These are phyloP conservation scores for Drosophila kurseongensis DNA, from an alignment of 1,140 invertebrate genomes.

Conservation along the genomic window DNA sequence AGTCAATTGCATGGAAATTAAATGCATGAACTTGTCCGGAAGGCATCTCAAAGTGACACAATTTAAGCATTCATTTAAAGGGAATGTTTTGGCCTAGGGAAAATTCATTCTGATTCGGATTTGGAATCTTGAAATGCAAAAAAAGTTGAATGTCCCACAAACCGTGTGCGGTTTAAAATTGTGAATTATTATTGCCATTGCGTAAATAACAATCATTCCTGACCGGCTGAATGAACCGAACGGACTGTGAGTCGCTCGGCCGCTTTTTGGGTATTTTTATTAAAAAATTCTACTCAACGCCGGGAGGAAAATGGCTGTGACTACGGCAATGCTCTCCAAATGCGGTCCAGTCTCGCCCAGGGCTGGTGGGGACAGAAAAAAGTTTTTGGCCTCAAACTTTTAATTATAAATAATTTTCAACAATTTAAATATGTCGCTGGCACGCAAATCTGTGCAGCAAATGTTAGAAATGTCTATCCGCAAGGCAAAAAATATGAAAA, in stretches of 20 bases:
- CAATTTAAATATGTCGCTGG: slow-evolving; percentile 82
- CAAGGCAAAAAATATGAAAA: slow-evolving; percentile 27
- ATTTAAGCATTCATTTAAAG: slow-evolving; percentile 16
- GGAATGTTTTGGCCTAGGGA: background rate
- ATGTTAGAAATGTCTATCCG: slow-evolving; percentile 57
- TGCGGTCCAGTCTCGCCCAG: slow-evolving; percentile 24
- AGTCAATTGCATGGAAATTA: slow-evolving; percentile 53
- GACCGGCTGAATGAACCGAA: slow-evolving; percentile 26
- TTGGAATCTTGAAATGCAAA: slow-evolving; percentile 64
- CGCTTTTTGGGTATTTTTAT: slow-evolving; percentile 65
- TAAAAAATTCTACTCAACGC: slow-evolving; percentile 59
- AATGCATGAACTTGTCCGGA: slow-evolving; percentile 35
- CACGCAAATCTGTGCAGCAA: slow-evolving; percentile 78
- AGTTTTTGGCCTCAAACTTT: slow-evolving; percentile 79
- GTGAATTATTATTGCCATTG: slow-evolving; percentile 80
- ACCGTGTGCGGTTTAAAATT: slow-evolving; percentile 54
- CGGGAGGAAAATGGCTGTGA: slow-evolving; percentile 29
- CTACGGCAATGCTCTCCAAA: slow-evolving; percentile 20
- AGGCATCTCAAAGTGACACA: slow-evolving; percentile 12
- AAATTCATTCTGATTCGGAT: slow-evolving; percentile 39
- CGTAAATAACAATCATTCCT: slow-evolving; percentile 84
- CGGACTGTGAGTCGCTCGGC: slow-evolving; percentile 5
- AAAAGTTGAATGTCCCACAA: slow-evolving; percentile 64
- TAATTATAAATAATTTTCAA: slow-evolving; percentile 83
- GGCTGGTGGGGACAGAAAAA: slow-evolving; percentile 48